Evolutionary conservation across 2,888 invertebrate species (phyloP).

Genomic region (Plagiodera versicolora): DNA sequence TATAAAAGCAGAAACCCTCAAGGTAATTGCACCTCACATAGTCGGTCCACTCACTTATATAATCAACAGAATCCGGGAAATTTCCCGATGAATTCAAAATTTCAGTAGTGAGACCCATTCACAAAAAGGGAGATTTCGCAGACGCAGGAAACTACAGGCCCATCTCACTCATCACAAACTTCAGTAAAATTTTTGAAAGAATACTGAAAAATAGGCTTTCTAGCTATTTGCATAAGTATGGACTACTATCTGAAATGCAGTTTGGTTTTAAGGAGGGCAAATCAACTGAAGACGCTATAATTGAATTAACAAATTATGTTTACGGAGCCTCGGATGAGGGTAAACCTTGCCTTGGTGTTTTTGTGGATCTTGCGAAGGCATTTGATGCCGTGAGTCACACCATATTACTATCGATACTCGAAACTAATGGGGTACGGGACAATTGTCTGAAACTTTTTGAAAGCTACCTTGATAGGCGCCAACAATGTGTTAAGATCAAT

Average conservation of each 20-base stretch:
- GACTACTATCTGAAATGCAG: not conserved
- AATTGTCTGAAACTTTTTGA: not conserved
- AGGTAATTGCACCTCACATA: too few species aligned
- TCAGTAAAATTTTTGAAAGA: not conserved
- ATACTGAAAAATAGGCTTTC: not conserved
- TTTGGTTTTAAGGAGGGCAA: not conserved
- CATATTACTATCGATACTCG: not conserved
- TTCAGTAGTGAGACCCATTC: too few species aligned
- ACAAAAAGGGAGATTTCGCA: too few species aligned
- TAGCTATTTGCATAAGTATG: not conserved
- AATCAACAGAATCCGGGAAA: too few species aligned
- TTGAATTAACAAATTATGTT: not conserved
- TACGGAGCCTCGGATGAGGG: not conserved
- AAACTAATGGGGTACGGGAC: not conserved
- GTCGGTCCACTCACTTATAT: too few species aligned
- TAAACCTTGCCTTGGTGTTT: not conserved
- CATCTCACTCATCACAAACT: not conserved
- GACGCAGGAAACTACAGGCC: not conserved
- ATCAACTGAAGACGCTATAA: not conserved
- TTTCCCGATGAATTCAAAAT: too few species aligned
- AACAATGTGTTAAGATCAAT: not conserved
- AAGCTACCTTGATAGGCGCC: not conserved
- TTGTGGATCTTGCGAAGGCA: not conserved
- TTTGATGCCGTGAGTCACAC: not conserved
- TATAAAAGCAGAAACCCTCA: too few species aligned